Evolutionary conservation across 2,888 invertebrate species (phyloP).

Genomic region (Malthinus flaveolus): DNA sequence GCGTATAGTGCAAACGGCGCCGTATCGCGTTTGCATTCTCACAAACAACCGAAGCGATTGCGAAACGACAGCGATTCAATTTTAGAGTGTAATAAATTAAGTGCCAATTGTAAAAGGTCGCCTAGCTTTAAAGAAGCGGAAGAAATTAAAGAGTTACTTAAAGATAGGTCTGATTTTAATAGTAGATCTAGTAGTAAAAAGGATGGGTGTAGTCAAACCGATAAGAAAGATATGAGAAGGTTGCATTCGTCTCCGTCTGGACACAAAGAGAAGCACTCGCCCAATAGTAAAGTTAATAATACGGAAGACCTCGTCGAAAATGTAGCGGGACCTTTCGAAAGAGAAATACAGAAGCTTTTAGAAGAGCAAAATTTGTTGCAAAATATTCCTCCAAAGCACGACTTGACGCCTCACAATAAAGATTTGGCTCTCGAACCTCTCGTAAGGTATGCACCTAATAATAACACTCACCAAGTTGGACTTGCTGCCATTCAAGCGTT

Average conservation of each 20-base stretch:
- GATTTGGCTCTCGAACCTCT: conserved; percentile 60
- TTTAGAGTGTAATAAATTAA: conserved; percentile 52
- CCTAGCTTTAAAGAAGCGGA: conserved; percentile 55
- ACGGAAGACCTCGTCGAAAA: conserved; percentile 58
- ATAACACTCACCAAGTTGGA: conserved; percentile 73
- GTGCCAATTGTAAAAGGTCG: conserved; percentile 51
- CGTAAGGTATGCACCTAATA: conserved; percentile 54
- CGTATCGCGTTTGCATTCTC: conserved; percentile 36
- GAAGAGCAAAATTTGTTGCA: conserved; percentile 71
- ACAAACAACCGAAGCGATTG: conserved; percentile 46
- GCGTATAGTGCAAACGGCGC: conserved; percentile 45
- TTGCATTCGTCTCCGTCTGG: conserved; percentile 60
- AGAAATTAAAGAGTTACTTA: conserved; percentile 49
- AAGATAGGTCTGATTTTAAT: conserved; percentile 55
- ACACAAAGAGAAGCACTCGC: conserved; percentile 53
- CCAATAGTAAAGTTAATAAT: conserved; percentile 58
- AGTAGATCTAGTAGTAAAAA: conserved; percentile 61
- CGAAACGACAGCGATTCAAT: conserved; percentile 52
- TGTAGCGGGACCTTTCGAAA: conserved; percentile 70
- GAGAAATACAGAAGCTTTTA: conserved; percentile 77
- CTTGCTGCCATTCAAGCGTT: conserved; percentile 78
- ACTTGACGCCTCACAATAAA: conserved; percentile 64
- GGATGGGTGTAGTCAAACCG: conserved; percentile 68
- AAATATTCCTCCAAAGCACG: conserved; percentile 63
- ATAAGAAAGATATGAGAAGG: conserved; percentile 63